A percentile compares a stretch with the other conserved stretches of the same genome.
Conservation (phyloP, 2,113 vertebrate species). For the Paradoxurus hermaphroditus region DNA sequence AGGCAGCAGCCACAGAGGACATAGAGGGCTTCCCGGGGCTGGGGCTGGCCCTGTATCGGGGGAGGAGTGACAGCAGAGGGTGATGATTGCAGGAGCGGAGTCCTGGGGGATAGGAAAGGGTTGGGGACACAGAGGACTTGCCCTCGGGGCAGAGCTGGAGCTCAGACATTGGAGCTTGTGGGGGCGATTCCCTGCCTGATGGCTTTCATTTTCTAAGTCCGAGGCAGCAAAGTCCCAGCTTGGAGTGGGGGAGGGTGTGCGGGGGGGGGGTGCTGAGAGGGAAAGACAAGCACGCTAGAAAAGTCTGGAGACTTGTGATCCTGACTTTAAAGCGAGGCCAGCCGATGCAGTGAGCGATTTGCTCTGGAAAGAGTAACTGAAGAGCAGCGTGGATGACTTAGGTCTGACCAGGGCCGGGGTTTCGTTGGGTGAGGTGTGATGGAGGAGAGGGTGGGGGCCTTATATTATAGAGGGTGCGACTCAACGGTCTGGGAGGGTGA, state of each 20-base stretch:
- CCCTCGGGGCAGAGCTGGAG: background rate
- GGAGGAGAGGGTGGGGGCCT: background rate
- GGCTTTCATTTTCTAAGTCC: background rate
- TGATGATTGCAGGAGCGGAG: background rate
- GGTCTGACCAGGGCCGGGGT: background rate
- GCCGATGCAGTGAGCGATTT: background rate
- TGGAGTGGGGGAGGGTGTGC: rapidly evolving
- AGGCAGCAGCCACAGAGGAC: background rate
- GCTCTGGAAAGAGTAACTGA: background rate
- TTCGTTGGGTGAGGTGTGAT: background rate
- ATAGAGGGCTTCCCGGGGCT: background rate
- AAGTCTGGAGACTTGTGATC: background rate
- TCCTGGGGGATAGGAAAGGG: background rate
- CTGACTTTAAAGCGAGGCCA: background rate
- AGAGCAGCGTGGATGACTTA: background rate
- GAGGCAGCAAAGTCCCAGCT: background rate
- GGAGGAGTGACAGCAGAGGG: background rate
- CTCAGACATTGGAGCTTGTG: background rate
- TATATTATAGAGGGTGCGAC: background rate
- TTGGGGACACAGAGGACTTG: background rate
- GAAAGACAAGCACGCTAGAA: background rate
- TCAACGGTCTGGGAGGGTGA: background rate
- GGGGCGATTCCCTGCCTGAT: background rate
- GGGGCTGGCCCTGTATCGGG: background rate
- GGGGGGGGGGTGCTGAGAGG: background rate